Evolutionary conservation across 2,113 vertebrate species (phyloP), one percentile per base, ranked within the genome.

Genomic region (Calidris pygmaea): DNA sequence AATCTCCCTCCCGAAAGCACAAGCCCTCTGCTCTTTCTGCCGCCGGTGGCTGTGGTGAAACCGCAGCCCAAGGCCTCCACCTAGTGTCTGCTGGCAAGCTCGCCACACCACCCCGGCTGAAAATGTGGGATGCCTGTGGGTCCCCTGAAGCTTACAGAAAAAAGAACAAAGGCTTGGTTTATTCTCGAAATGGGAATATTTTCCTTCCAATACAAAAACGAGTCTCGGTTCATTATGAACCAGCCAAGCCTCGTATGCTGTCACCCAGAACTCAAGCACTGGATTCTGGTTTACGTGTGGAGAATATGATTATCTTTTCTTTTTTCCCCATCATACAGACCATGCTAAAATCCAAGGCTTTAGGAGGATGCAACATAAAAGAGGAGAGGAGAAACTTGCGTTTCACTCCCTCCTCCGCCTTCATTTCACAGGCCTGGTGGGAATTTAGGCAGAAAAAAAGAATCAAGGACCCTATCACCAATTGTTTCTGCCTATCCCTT

Each of bases 11-110:
- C 66, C n/a, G 79, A 48, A 62, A 85, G 62, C 70, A 9, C 34
- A 48, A 77, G 47, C 29, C 55, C 16, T 48, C 43, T 5, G 37
- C 62, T 20, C 15, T 23, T 30, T 23, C 58, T 70, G 60, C 45
- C 45, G 37, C 43, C 47, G 26, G 56, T 41, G 12, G n/a, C 59
- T 29, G 56, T 21, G n/a, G 59, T 19, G 73, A 47, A 96, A 96
- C 68, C 53, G 83, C 80, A 50, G 96, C 98, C 93, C 94, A 95
- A 96, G 96, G 78, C 60, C 86, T 89, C 98, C 98, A 98, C 94
- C 98, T 98, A 97, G 96, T 88, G 98, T 80, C 82, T 15, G 3
- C 27, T 32, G 5, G 58, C 65, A 39, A 68, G 47, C 58, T 85
- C 23, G 45, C 77, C 95, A 91, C 72, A 16, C 2, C 89, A 8